Conservation (phyloP, 1,140 invertebrate species). For the Apis laboriosa region DNA sequence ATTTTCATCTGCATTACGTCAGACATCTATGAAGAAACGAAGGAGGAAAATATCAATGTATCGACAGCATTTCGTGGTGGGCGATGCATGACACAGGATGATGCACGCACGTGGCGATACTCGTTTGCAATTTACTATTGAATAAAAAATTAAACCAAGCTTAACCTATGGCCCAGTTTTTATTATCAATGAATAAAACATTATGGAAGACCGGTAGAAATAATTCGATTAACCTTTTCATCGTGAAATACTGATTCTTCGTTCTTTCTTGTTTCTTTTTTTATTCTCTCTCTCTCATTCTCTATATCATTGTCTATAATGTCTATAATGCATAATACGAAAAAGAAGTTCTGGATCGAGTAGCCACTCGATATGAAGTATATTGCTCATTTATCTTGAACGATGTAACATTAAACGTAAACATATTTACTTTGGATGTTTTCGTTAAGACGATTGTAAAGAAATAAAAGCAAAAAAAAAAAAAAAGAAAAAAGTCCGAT, state of each 20-base stretch:
- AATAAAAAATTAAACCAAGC: constrained; percentile 46
- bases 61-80: constrained; percentile 36
- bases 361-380: too few relatives aligned
- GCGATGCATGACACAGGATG: constrained; percentile 29
- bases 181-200: constrained; percentile 68
- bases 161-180: constrained; percentile 57
- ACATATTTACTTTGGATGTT: constrained; percentile 29
- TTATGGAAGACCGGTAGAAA: constrained; percentile 26
- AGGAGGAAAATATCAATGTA: constrained; percentile 9
- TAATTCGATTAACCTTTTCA: constrained; percentile 22
- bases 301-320: too few relatives aligned
- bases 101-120: constrained; percentile 1
- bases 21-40: constrained; percentile 24
- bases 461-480: background rate
- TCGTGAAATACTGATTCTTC: background rate
- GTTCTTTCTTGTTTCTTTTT: background rate
- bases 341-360: background rate
- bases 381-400: background rate
- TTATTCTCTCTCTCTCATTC: too few relatives aligned
- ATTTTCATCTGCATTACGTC: constrained; percentile 49
- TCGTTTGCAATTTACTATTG: constrained; percentile 48
- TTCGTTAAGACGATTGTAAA: background rate
- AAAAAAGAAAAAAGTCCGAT: background rate
- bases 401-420: background rate
- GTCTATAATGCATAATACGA: too few relatives aligned